These are phyloP conservation scores for Campoletis raptor DNA, from an alignment of 2,888 invertebrate species.

Conservation along the genomic window DNA sequence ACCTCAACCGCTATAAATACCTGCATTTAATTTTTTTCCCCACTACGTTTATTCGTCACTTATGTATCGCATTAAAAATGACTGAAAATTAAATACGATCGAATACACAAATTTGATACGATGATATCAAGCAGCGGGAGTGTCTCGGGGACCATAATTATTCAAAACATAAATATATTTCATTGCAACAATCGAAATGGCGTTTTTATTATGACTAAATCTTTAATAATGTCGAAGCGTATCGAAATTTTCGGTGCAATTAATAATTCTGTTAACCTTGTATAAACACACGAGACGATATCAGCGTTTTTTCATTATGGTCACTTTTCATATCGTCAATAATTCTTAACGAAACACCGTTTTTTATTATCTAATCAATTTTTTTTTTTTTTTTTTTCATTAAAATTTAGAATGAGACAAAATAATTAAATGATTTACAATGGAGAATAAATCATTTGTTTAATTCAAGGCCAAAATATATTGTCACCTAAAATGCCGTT, in stretches of 20 bases:
- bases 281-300: background rate
- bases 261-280: background rate
- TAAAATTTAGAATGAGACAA: background rate
- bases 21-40: constrained; percentile 19
- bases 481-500: too few relatives aligned
- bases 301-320: background rate
- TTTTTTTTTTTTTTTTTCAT: background rate
- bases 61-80: background rate
- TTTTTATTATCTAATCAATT: background rate
- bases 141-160: background rate
- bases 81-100: background rate
- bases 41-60: background rate
- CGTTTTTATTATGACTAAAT: background rate
- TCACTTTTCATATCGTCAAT: background rate
- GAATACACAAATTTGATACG: background rate
- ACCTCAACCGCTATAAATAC: constrained; percentile 52
- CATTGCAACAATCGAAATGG: background rate
- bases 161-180: background rate
- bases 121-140: background rate
- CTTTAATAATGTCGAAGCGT: constrained; percentile 13
- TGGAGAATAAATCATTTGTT: too few relatives aligned
- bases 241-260: constrained; percentile 6
- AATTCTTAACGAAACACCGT: background rate
- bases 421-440: background rate
- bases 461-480: too few relatives aligned